A percentile compares a stretch with the other conserved stretches of the same genome.
Evolutionary conservation across 2,797 vertebrate genomes (phyloP).

Genomic region (Coccyzus lansbergi): DNA sequence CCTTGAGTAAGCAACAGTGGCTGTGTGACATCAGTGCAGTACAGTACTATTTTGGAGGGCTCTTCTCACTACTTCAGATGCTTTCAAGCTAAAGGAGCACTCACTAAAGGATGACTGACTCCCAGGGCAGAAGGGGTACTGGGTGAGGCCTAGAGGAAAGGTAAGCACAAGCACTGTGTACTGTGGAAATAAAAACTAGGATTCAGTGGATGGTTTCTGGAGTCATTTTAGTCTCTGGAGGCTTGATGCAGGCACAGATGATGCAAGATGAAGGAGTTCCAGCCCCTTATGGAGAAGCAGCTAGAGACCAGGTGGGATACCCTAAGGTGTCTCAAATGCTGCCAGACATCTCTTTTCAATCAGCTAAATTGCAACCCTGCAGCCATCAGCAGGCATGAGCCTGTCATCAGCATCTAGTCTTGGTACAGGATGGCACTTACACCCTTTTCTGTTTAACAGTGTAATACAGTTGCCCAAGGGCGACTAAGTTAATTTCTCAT

Average conservation of each 20-base stretch:
- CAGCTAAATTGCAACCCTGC: background rate
- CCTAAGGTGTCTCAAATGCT: background rate
- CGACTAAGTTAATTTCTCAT: background rate
- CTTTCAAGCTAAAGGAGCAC: background rate
- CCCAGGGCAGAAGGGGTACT: background rate
- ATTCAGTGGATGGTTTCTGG: background rate
- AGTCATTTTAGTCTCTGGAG: background rate
- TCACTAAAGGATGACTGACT: background rate
- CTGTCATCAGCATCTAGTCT: background rate
- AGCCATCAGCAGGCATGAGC: background rate
- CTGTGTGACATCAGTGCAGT: background rate
- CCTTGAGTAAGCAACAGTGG: background rate
- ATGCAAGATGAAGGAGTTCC: background rate
- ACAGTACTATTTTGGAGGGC: background rate
- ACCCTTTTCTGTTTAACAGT: background rate
- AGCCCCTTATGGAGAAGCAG: background rate
- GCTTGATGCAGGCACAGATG: background rate
- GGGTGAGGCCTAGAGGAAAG: background rate
- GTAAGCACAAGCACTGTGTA: background rate
- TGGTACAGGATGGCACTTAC: rapidly evolving
- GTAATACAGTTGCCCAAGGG: background rate
- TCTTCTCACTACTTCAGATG: background rate
- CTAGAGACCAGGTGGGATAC: background rate
- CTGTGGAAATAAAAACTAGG: background rate
- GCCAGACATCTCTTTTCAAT: background rate